Percentiles rank a stretch among this genome's conserved stretches.
These are phyloP conservation scores for Leptinotarsa tumamoca DNA, from an alignment of 2,888 invertebrate genomes.

Conservation along the genomic window DNA sequence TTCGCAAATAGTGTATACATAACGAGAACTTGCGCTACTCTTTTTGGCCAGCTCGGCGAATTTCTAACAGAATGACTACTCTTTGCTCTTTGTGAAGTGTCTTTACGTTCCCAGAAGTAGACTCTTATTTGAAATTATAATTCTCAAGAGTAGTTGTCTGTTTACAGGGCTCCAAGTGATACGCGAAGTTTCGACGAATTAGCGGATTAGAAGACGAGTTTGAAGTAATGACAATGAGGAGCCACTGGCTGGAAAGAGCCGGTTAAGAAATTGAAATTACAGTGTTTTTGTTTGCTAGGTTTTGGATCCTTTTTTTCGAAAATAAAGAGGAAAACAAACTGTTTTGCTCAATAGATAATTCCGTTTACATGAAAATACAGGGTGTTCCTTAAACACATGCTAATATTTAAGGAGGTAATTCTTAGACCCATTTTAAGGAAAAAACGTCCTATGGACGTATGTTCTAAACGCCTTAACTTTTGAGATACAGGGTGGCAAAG, in stretches of 20 bases:
- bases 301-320: too few relatives aligned
- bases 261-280: too few relatives aligned
- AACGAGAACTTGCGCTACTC: slow-evolving; percentile 14
- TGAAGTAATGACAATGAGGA: background rate
- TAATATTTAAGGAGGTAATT: too few relatives aligned
- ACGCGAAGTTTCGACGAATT: background rate
- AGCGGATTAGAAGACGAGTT: background rate
- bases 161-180: background rate
- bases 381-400: too few relatives aligned
- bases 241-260: background rate
- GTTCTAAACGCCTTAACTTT: too few relatives aligned
- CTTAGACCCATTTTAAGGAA: too few relatives aligned
- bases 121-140: slow-evolving; percentile 45
- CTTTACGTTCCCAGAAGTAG: slow-evolving; percentile 40
- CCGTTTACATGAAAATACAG: too few relatives aligned
- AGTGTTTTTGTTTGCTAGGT: too few relatives aligned
- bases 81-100: slow-evolving; percentile 39
- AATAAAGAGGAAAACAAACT: too few relatives aligned
- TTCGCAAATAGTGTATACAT: slow-evolving; percentile 9
- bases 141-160: slow-evolving; percentile 28
- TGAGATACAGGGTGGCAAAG: too few relatives aligned
- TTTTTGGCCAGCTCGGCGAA: slow-evolving; percentile 32
- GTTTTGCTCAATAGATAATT: too few relatives aligned
- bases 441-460: too few relatives aligned
- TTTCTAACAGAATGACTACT: slow-evolving; percentile 31